Percentiles rank a stretch among this genome's conserved stretches.
Conservation (phyloP, 2,797 vertebrate genomes). For the Anguilla obscura region DNA sequence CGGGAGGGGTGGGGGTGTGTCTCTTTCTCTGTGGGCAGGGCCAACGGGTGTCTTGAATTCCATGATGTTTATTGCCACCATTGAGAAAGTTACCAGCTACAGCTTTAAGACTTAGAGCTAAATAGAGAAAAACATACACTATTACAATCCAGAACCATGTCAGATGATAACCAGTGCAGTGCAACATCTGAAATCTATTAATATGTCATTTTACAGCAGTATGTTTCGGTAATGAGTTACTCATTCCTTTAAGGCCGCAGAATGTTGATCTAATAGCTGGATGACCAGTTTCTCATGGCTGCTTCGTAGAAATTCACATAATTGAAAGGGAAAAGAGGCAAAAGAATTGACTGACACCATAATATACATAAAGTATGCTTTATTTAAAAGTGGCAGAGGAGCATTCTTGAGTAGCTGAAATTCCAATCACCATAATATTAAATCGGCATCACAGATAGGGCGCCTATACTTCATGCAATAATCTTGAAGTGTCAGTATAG, state of each 20-base stretch:
- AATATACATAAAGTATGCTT: constrained; percentile 50
- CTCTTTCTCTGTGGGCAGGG: too few relatives aligned
- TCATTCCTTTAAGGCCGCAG: constrained; percentile 56
- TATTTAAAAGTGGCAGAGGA: constrained; percentile 42
- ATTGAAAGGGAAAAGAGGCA: constrained; percentile 37
- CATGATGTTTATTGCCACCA: too few relatives aligned
- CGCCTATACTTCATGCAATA: background rate
- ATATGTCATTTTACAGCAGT: constrained; percentile 53
- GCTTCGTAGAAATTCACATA: constrained; percentile 28
- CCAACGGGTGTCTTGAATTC: too few relatives aligned
- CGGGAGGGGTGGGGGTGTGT: too few relatives aligned
- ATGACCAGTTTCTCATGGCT: constrained; percentile 4
- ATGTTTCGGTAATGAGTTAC: constrained; percentile 58
- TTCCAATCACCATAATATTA: constrained; percentile 37
- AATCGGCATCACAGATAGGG: background rate
- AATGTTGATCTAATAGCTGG: constrained; percentile 52
- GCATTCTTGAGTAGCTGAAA: constrained; percentile 38
- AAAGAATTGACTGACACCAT: constrained; percentile 63
- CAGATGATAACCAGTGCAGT: constrained; percentile 50
- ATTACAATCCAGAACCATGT: constrained; percentile 50
- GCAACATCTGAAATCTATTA: constrained; percentile 55
- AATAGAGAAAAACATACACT: constrained; percentile 27
- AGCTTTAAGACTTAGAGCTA: background rate
- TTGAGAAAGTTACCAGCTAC: background rate
- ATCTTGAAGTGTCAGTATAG: background rate